phyloP scores from a whole-genome alignment of 2,797 vertebrate genomes.

The Nannoperca australis region DNA sequence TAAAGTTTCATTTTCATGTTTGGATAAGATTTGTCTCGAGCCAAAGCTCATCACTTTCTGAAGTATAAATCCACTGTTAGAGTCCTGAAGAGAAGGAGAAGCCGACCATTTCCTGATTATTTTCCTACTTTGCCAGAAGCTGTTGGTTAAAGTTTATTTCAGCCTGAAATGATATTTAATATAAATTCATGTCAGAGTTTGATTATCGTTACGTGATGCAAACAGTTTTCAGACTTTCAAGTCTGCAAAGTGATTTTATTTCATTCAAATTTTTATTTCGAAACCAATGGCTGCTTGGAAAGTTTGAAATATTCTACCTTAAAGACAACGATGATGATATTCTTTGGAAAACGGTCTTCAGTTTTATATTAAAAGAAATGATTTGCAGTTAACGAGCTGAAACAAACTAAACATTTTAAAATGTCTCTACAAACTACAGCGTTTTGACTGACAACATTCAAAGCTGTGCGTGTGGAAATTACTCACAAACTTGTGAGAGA shows the following conservation, averaged over 20 bases:
- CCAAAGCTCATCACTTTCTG: slow-evolving; percentile 21
- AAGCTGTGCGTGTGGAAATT: not conserved
- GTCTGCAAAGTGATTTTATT: not conserved
- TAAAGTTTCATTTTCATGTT: not conserved
- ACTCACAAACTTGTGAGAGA: not conserved
- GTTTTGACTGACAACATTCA: not conserved
- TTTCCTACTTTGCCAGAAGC: not conserved
- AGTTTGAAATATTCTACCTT: not conserved
- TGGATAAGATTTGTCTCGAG: not conserved
- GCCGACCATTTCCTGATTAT: not conserved
- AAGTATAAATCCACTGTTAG: slow-evolving; percentile 13
- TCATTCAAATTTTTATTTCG: not conserved
- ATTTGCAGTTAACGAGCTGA: not conserved
- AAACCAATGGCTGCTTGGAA: slow-evolving; percentile 8
- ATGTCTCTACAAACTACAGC: not conserved
- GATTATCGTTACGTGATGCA: no score
- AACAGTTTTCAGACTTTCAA: not conserved
- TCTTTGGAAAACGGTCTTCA: slow-evolving; percentile 11
- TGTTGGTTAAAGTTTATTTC: not conserved
- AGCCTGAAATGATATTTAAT: not conserved
- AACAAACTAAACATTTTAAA: not conserved
- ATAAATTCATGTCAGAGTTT: no score
- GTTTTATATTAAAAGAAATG: not conserved
- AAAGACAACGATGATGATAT: not conserved
- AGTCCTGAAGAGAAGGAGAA: not conserved